These are phyloP conservation scores for Leuciscus idus DNA, from an alignment of 2,113 vertebrate species.

Conservation along the genomic window DNA sequence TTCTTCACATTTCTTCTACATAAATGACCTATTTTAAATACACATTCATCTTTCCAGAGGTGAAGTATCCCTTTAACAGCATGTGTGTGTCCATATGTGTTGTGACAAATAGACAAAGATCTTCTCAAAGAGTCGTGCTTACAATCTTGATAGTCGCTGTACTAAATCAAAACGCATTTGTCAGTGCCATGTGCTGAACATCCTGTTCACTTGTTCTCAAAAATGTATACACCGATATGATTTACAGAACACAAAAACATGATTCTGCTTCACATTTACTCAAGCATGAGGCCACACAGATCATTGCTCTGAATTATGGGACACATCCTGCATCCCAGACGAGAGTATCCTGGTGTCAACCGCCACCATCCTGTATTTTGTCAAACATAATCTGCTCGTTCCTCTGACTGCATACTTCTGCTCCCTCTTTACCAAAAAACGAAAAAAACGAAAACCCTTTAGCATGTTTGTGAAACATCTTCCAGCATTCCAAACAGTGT, in stretches of 20 bases:
- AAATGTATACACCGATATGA: conserved; percentile 17
- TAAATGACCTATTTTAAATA: no score
- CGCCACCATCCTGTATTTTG: conserved; percentile 37
- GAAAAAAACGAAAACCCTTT: background rate
- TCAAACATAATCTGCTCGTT: conserved; percentile 34
- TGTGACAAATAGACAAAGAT: background rate
- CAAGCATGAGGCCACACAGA: background rate
- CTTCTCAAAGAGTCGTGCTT: background rate
- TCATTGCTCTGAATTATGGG: conserved; percentile 19
- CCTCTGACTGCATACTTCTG: conserved; percentile 28
- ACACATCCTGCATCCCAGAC: conserved; percentile 41
- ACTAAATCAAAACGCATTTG: conserved; percentile 7
- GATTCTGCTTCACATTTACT: conserved; percentile 5
- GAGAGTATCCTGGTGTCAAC: conserved; percentile 34
- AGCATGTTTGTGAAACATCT: conserved; percentile 26
- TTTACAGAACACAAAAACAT: conserved; percentile 24
- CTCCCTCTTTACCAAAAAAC: conserved; percentile 10
- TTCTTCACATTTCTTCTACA: no score
- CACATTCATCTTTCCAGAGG: no score
- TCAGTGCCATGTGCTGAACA: conserved; percentile 17
- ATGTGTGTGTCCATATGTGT: background rate
- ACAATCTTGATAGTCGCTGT: background rate
- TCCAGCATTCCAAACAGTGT: conserved; percentile 38
- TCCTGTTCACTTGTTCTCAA: conserved; percentile 12
- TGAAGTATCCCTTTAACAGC: background rate